phyloP scores from a whole-genome alignment of 2,888 invertebrate species.

The Rhagophthalmus giganteus region DNA sequence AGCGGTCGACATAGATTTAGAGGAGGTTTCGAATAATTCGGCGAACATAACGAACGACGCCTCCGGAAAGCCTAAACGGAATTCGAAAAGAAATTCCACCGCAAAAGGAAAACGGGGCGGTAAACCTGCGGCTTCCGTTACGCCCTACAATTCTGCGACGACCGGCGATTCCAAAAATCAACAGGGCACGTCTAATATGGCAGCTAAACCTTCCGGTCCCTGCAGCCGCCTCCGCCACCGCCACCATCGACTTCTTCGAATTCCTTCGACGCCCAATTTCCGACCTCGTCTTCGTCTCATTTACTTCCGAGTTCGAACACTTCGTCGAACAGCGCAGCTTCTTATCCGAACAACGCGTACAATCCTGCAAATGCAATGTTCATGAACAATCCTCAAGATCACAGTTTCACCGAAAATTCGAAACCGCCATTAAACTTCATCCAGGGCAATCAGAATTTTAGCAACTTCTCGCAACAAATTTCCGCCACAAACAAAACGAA shows the following conservation, averaged over 20 bases:
- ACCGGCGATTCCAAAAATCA: conserved; percentile 22
- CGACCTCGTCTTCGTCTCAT: conserved; percentile 7
- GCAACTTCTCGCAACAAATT: conserved; percentile 14
- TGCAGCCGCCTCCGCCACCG: no score
- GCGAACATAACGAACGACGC: conserved; percentile 43
- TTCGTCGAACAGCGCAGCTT: not conserved
- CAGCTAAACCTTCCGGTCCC: not conserved
- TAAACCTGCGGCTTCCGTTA: conserved; percentile 62
- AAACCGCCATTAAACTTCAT: conserved; percentile 7
- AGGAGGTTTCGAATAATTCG: conserved; percentile 69
- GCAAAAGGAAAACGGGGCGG: conserved; percentile 50
- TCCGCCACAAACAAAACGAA: conserved; percentile 23
- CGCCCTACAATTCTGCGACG: conserved; percentile 51
- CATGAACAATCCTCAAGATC: not conserved
- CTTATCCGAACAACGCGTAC: not conserved
- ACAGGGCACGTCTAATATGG: no score
- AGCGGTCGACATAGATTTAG: conserved; percentile 79
- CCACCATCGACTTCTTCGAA: no score
- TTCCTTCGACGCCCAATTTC: conserved; percentile 11
- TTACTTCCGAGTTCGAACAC: conserved; percentile 11
- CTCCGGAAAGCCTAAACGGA: conserved; percentile 51
- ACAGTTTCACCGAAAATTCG: conserved; percentile 40
- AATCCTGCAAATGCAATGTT: not conserved
- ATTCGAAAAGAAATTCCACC: conserved; percentile 44
- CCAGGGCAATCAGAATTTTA: conserved; percentile 27